Conservation (phyloP, 2,888 invertebrate genomes). For the Phalera bucephala region DNA sequence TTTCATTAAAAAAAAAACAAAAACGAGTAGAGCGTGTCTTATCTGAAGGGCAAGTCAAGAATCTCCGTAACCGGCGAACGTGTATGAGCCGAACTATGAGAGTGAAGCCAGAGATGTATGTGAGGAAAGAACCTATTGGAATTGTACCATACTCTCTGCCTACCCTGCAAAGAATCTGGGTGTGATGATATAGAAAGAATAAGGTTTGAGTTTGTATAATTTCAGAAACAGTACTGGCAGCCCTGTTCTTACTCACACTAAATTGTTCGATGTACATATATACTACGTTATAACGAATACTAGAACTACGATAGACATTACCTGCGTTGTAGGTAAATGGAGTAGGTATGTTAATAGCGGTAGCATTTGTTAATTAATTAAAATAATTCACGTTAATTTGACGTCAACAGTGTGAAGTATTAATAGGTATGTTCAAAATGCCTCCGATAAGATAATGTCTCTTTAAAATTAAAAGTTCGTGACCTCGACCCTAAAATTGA, state of each 20-base stretch:
- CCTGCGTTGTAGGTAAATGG: not conserved
- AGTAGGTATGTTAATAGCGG: conserved; percentile 9
- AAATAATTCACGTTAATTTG: conserved; percentile 1
- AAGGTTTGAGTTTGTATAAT: too few relatives aligned
- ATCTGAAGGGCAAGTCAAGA: too few relatives aligned
- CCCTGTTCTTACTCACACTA: conserved; percentile 20
- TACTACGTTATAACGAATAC: not conserved
- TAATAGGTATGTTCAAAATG: not conserved
- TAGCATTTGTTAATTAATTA: conserved; percentile 8
- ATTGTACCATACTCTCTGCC: too few relatives aligned
- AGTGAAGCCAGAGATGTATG: too few relatives aligned
- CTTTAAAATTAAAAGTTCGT: not conserved
- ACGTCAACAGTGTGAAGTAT: not conserved
- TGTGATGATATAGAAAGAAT: too few relatives aligned
- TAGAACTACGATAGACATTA: conserved; percentile 6
- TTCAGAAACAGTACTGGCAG: too few relatives aligned
- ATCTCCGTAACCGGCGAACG: too few relatives aligned
- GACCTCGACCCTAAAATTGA: not conserved
- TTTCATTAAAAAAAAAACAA: too few relatives aligned
- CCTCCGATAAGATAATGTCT: not conserved
- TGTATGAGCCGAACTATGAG: too few relatives aligned
- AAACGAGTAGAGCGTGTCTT: too few relatives aligned
- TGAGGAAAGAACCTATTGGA: too few relatives aligned
- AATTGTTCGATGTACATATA: conserved; percentile 1
- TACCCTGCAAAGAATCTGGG: too few relatives aligned